phyloP scores from a whole-genome alignment of 2,888 invertebrate genomes.

The Amitus sp. region DNA sequence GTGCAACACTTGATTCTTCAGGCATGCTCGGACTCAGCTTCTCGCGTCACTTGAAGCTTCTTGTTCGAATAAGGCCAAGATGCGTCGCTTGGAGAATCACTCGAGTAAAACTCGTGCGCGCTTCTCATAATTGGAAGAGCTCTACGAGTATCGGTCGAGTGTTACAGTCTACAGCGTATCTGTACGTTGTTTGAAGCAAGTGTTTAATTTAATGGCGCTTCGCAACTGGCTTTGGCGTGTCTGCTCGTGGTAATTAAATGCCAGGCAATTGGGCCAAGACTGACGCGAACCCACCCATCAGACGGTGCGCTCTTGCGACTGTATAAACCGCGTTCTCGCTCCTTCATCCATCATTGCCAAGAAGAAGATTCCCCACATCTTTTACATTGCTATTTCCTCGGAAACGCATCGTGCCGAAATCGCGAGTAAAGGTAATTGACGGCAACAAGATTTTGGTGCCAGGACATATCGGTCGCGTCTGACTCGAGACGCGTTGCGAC shows the following conservation, averaged over 20 bases:
- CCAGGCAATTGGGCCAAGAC: conserved; percentile 60
- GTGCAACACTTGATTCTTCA: conserved; percentile 20
- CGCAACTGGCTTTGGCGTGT: conserved; percentile 53
- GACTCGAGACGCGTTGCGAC: conserved; percentile 2
- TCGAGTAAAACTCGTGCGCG: neutral
- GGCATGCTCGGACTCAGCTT: conserved; percentile 19
- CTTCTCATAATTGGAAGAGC: conserved; percentile 27
- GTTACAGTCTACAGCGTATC: conserved; percentile 18
- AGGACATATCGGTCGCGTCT: neutral
- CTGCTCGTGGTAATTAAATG: conserved; percentile 65
- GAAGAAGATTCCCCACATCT: conserved; percentile 35
- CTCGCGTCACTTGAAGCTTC: no score
- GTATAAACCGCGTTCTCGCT: conserved; percentile 38
- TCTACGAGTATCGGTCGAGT: conserved; percentile 38
- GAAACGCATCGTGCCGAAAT: no score
- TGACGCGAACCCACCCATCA: conserved; percentile 29
- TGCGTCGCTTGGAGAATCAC: neutral
- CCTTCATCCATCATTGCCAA: conserved; percentile 45
- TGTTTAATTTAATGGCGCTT: conserved; percentile 58
- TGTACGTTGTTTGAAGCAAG: conserved; percentile 50
- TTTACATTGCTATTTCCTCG: conserved; percentile 9
- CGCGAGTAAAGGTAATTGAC: no score
- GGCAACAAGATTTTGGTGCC: no score
- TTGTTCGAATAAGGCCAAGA: no score
- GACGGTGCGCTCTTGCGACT: conserved; percentile 30